Percentiles rank a stretch among this genome's conserved stretches.
phyloP scores from a whole-genome alignment of 2,888 invertebrate genomes.

The Lepidochrysops patricia region DNA sequence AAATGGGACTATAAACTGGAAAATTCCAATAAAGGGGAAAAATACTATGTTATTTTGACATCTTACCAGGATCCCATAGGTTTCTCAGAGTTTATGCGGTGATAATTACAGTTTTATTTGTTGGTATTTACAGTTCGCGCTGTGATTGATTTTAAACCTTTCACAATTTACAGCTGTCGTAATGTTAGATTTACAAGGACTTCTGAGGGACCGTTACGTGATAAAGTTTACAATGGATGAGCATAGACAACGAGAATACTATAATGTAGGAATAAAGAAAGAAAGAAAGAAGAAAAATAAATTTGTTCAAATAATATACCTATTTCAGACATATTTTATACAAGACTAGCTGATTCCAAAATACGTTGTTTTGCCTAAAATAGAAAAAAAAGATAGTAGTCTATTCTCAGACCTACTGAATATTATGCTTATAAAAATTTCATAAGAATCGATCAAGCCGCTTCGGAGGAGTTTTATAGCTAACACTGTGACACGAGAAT shows the following conservation, averaged over 20 bases:
- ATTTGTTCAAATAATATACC: no score
- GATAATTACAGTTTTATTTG: conserved; percentile 29
- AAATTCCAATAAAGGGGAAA: conserved; percentile 13
- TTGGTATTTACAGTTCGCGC: conserved; percentile 28
- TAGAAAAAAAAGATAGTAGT: no score
- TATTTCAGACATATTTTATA: no score
- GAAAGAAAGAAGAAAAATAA: no score
- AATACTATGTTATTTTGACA: conserved; percentile 4
- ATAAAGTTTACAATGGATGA: neutral
- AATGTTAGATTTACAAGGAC: conserved; percentile 4
- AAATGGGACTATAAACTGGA: neutral
- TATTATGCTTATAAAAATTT: no score
- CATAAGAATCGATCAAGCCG: no score
- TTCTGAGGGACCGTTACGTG: conserved; percentile 1
- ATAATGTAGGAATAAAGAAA: no score
- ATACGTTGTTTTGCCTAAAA: no score
- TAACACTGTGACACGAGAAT: no score
- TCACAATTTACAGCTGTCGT: conserved; percentile 32
- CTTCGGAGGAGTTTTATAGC: no score
- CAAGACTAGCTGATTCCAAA: no score
- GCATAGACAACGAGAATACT: neutral
- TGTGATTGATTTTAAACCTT: conserved; percentile 42
- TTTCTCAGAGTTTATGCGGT: conserved; percentile 21
- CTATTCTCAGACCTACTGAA: no score
- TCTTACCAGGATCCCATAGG: neutral